Percentiles rank a stretch among this genome's conserved stretches.
phyloP scores from a whole-genome alignment of 2,113 vertebrate species.

The rat (Rattus norvegicus) region GRCr8 NC_086022.1:14684501-14685000 shows the following conservation, averaged over 20 bases:
- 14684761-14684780: neutral
- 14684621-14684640: too few species aligned
- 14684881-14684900: neutral
- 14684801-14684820: constrained; percentile 15
- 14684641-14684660: too few species aligned
- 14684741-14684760: neutral
- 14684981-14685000: neutral
- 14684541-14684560: too few species aligned
- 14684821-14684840: neutral
- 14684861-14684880: neutral
- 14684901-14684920: constrained; percentile 6
- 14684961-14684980: neutral
- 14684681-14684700: too few species aligned
- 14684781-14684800: neutral
- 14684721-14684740: neutral
- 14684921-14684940: neutral
- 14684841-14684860: neutral
- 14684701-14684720: too few species aligned
- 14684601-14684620: too few species aligned
- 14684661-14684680: too few species aligned
- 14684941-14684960: neutral
- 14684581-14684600: too few species aligned
- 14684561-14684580: too few species aligned
- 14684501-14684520: too few species aligned
- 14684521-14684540: too few species aligned